Conservation (phyloP, 1,140 invertebrate species). For the Dreissena polymorpha region DNA sequence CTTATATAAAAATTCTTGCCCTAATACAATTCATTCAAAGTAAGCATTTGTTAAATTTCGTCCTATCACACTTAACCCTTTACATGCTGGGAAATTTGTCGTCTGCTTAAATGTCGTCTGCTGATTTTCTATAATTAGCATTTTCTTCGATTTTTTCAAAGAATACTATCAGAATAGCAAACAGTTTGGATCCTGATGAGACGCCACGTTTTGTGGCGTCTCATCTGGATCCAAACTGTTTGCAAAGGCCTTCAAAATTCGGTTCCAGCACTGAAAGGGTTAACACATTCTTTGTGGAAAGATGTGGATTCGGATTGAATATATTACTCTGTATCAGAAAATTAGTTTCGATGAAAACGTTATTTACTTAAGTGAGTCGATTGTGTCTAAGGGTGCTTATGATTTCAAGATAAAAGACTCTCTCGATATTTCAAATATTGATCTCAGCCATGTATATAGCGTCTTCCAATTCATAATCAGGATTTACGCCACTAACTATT, state of each 20-base stretch:
- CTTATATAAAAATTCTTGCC: background rate
- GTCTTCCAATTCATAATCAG: conserved; percentile 27
- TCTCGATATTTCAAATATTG: conserved; percentile 52
- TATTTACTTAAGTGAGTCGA: conserved; percentile 51
- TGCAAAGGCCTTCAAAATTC: too few relatives aligned
- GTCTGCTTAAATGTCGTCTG: too few relatives aligned
- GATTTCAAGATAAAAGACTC: conserved; percentile 42
- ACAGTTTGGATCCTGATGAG: too few relatives aligned
- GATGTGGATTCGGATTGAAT: background rate
- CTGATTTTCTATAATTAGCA: too few relatives aligned
- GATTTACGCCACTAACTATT: conserved; percentile 47
- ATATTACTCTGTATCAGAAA: conserved; percentile 40
- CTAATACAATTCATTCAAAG: background rate
- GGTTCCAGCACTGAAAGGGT: too few relatives aligned
- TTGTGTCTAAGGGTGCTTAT: conserved; percentile 45
- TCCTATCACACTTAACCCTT: conserved; percentile 27
- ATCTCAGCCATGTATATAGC: conserved; percentile 42
- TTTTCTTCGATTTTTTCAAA: too few relatives aligned
- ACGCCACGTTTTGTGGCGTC: too few relatives aligned
- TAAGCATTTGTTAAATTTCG: background rate
- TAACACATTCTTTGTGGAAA: conserved; percentile 18
- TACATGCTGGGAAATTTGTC: too few relatives aligned
- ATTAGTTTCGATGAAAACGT: conserved; percentile 54
- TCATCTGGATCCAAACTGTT: too few relatives aligned
- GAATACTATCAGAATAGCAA: too few relatives aligned